Conservation (phyloP, 2,797 vertebrate genomes). For the Channa striata region DNA sequence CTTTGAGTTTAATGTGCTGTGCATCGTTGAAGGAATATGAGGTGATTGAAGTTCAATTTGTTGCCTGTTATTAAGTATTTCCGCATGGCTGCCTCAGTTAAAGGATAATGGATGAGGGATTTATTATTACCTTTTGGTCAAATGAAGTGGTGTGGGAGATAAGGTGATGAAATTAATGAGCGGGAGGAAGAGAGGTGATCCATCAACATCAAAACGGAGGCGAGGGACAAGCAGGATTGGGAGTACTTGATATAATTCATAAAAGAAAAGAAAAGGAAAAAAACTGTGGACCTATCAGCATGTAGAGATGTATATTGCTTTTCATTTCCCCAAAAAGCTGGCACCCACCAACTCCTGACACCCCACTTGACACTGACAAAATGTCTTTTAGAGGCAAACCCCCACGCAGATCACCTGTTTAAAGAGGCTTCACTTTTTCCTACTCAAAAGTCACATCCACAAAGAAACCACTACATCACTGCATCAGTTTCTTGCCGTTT, state of each 20-base stretch:
- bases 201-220: constrained; percentile 91
- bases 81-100: constrained; percentile 96
- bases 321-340: constrained; percentile 50
- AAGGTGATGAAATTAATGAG: constrained; percentile 99
- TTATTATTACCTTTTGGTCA: constrained; percentile 99
- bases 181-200: constrained; percentile 95
- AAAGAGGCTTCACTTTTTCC: neutral
- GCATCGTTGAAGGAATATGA: constrained; percentile 92
- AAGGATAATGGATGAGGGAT: constrained; percentile 99
- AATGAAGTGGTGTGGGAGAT: constrained; percentile 99
- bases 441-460: neutral
- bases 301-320: constrained; percentile 60
- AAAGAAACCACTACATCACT: neutral
- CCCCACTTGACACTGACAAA: neutral
- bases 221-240: constrained; percentile 80
- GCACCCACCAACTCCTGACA: constrained; percentile 1
- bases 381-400: constrained; percentile 22
- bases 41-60: constrained; percentile 99
- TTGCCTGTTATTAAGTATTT: constrained; percentile 99
- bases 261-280: constrained; percentile 52
- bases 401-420: too few relatives aligned
- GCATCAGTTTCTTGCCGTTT: constrained; percentile 8
- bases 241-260: constrained; percentile 84
- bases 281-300: constrained; percentile 70
- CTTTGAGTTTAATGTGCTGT: constrained; percentile 82